These are phyloP conservation scores for Dryoscopus gambensis DNA, from an alignment of 2,113 vertebrate genomes.

Conservation along the genomic window DNA sequence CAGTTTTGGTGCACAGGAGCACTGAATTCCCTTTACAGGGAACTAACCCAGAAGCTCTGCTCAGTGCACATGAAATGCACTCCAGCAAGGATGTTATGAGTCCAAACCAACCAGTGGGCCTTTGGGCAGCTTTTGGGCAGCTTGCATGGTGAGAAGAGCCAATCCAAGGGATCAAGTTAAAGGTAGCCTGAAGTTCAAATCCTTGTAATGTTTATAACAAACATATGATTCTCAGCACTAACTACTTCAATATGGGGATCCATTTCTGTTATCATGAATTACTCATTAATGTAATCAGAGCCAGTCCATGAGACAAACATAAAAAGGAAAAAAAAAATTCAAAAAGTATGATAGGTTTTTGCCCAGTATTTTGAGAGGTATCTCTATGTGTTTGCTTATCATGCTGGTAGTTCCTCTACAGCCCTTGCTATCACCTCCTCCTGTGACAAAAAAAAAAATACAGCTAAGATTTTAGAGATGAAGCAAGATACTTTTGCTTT, in stretches of 20 bases:
- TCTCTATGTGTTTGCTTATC: neutral
- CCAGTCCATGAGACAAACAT: neutral
- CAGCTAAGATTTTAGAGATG: neutral
- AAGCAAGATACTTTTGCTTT: neutral
- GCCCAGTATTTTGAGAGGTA: neutral
- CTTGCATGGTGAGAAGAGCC: neutral
- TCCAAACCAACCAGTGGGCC: neutral
- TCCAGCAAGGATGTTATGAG: accelerated
- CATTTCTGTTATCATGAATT: neutral
- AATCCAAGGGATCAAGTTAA: neutral
- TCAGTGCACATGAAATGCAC: neutral
- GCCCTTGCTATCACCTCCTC: neutral
- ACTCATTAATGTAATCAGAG: neutral
- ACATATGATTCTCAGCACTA: neutral
- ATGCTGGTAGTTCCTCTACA: neutral
- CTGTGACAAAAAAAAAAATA: neutral
- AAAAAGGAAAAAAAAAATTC: neutral
- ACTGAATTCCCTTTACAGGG: neutral
- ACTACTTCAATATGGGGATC: neutral
- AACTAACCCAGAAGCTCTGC: neutral
- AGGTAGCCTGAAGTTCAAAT: constrained; percentile 10
- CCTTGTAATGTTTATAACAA: neutral
- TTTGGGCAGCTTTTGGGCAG: neutral
- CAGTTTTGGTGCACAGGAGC: neutral
- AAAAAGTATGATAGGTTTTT: neutral